Conservation (phyloP, 1,140 invertebrate species). For the Listronotus oregonensis region DNA sequence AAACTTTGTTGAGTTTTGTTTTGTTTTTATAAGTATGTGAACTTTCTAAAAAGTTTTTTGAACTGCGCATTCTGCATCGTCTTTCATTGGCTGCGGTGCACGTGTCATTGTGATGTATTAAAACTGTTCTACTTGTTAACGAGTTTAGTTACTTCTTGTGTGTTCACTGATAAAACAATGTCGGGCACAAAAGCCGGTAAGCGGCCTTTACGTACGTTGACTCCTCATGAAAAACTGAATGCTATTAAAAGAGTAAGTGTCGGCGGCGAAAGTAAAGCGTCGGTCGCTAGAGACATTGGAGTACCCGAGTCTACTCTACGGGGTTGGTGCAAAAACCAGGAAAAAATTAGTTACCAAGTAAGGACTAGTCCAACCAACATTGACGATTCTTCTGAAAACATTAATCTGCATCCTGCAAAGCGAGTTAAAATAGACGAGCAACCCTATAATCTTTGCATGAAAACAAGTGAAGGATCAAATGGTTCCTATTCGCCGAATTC, state of each 20-base stretch:
- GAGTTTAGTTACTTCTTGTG: constrained; percentile 13
- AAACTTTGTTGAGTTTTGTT: constrained; percentile 38
- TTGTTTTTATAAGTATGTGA: constrained; percentile 26
- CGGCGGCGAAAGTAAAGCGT: constrained; percentile 81
- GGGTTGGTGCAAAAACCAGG: constrained; percentile 84
- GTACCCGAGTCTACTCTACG: constrained; percentile 81
- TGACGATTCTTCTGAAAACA: constrained; percentile 2
- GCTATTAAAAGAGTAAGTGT: constrained; percentile 79
- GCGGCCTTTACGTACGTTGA: constrained; percentile 71
- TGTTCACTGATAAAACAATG: constrained; percentile 38
- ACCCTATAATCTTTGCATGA: constrained; percentile 54
- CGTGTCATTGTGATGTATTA: constrained; percentile 33
- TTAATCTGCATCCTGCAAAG: constrained; percentile 5
- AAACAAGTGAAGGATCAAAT: constrained; percentile 19
- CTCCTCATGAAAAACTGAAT: constrained; percentile 75
- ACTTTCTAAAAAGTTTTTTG: constrained; percentile 38
- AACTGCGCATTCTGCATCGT: constrained; percentile 38
- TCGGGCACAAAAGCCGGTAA: constrained; percentile 61
- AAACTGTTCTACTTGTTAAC: constrained; percentile 14
- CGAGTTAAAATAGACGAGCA: constrained; percentile 61
- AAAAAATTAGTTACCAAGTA: constrained; percentile 74
- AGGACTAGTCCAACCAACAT: constrained; percentile 56
- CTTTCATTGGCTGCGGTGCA: constrained; percentile 41
- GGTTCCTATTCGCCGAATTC: constrained; percentile 47
- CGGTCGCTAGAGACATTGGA: constrained; percentile 78